Conservation (phyloP, 2,797 vertebrate species). For the Glyptemys insculpta region DNA sequence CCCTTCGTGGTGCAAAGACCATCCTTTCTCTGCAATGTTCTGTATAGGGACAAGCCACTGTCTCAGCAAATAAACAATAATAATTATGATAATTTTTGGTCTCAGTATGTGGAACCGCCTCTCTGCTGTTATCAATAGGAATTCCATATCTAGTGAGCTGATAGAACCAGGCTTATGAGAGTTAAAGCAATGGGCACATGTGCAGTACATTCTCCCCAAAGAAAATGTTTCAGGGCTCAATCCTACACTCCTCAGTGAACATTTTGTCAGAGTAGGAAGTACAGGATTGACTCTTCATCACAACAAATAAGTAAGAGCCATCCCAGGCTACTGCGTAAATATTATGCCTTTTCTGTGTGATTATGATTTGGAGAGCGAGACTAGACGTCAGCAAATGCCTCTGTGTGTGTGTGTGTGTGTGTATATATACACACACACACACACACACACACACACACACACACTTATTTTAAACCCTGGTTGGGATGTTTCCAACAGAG, state of each 20-base stretch:
- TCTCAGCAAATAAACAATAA: neutral
- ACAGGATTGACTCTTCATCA: neutral
- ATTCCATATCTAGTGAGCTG: neutral
- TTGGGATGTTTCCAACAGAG: slow-evolving; percentile 28
- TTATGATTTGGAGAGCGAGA: neutral
- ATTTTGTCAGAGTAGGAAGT: neutral
- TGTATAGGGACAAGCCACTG: neutral
- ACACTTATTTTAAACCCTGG: slow-evolving; percentile 5
- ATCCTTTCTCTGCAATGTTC: neutral
- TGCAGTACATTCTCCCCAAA: neutral
- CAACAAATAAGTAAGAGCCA: neutral
- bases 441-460: no score
- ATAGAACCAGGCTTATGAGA: neutral
- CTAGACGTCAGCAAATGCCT: neutral
- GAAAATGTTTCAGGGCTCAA: neutral
- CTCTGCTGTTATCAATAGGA: neutral
- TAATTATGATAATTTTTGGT: neutral
- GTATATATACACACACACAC: no score
- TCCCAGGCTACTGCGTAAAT: accelerated
- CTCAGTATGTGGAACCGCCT: neutral
- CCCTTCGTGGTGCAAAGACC: neutral
- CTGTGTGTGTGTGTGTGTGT: neutral
- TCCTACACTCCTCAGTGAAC: neutral
- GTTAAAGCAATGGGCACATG: accelerated
- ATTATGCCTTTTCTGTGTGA: accelerated